Conservation (phyloP, 2,888 invertebrate genomes). For the Diarsia rubi region DNA sequence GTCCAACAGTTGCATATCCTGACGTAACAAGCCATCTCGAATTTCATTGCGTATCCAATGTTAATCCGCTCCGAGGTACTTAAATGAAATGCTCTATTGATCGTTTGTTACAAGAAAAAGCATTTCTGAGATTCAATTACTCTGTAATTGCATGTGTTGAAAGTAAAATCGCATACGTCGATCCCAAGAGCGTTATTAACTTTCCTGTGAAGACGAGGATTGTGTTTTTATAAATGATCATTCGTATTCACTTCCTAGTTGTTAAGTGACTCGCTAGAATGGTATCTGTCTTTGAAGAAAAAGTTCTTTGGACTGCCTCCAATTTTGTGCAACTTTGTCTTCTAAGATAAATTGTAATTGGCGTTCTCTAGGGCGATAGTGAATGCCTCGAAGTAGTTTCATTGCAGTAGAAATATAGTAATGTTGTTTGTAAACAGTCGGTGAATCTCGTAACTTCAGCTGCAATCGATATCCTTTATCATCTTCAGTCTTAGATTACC, state of each 20-base stretch:
- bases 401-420: constrained; percentile 21
- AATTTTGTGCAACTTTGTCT: constrained; percentile 30
- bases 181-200: constrained; percentile 57
- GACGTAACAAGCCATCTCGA: constrained; percentile 57
- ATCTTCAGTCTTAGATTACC: constrained; percentile 31
- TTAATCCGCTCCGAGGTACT: constrained; percentile 59
- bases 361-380: constrained; percentile 10
- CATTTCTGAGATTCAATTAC: constrained; percentile 66
- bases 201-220: constrained; percentile 49
- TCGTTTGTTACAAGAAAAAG: constrained; percentile 63
- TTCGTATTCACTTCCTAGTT: constrained; percentile 56
- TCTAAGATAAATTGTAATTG: constrained; percentile 25
- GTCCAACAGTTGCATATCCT: constrained; percentile 49
- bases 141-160: constrained; percentile 66
- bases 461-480: constrained; percentile 40
- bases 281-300: constrained; percentile 15
- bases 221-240: constrained; percentile 44
- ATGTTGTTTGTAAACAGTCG: constrained; percentile 48
- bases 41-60: constrained; percentile 70
- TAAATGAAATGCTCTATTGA: constrained; percentile 72
- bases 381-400: constrained; percentile 19
- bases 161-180: constrained; percentile 67
- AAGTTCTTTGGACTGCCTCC: constrained; percentile 32
- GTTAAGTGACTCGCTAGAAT: constrained; percentile 36
- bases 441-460: constrained; percentile 27